A percentile compares a stretch with the other conserved stretches of the same genome.
These are phyloP conservation scores for Nicator chloris DNA, from an alignment of 2,113 vertebrate species.

Conservation along the genomic window DNA sequence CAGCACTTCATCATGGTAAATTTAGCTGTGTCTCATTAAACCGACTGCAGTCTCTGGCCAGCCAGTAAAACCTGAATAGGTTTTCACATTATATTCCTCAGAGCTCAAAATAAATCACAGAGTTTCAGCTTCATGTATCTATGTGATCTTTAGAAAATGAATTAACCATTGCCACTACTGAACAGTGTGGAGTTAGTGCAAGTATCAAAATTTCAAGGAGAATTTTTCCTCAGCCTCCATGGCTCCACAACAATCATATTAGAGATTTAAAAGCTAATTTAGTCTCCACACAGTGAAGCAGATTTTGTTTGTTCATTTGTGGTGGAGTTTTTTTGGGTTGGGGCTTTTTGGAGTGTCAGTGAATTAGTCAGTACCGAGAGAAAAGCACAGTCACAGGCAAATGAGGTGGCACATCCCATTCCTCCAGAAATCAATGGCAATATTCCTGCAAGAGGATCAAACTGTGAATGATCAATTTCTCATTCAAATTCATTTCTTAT, in stretches of 20 bases:
- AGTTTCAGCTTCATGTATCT: not conserved
- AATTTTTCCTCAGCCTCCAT: not conserved
- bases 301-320: not conserved
- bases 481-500: not conserved
- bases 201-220: not conserved
- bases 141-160: not conserved
- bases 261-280: not conserved
- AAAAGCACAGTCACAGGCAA: not conserved
- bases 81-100: slow-evolving; percentile 35
- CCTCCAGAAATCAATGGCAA: not conserved
- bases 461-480: not conserved
- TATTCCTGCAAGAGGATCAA: not conserved
- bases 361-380: not conserved
- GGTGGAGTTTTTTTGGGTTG: not conserved
- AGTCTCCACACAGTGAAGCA: not conserved
- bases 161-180: not conserved
- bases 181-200: fast-evolving
- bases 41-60: not conserved
- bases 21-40: slow-evolving; percentile 26
- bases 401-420: not conserved
- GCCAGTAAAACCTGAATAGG: not conserved
- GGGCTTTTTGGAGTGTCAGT: not conserved
- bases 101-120: slow-evolving; percentile 34
- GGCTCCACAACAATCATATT: not conserved
- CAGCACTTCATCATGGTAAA: slow-evolving; percentile 17